Conservation (phyloP, 2,113 vertebrate species). For the Corythoichthys intestinalis region DNA sequence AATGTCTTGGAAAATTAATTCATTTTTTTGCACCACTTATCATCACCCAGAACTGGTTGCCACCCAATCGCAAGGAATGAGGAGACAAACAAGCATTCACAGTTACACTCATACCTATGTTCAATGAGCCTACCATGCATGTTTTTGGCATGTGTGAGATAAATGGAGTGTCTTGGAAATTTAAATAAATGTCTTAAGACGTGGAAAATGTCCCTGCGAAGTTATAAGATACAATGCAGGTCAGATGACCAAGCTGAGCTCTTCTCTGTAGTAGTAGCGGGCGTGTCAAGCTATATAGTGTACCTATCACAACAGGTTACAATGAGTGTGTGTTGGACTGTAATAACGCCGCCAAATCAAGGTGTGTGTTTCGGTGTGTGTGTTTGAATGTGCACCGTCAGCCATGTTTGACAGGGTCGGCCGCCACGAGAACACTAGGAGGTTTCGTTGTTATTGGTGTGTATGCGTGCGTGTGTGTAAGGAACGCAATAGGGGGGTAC, state of each 20-base stretch:
- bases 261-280: not conserved
- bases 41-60: too few relatives aligned
- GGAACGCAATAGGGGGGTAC: conserved; percentile 43
- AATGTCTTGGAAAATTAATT: too few relatives aligned
- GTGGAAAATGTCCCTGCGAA: not conserved
- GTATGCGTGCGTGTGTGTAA: conserved; percentile 48
- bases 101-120: too few relatives aligned
- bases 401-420: conserved; percentile 52
- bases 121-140: too few relatives aligned
- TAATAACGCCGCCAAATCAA: not conserved
- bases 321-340: not conserved
- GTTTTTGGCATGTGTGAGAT: too few relatives aligned
- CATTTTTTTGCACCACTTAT: too few relatives aligned
- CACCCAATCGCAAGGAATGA: too few relatives aligned
- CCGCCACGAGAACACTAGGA: conserved; percentile 41
- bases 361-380: not conserved
- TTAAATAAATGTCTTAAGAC: not conserved
- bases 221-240: not conserved
- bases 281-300: conserved; percentile 6
- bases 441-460: conserved; percentile 24
- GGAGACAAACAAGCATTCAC: too few relatives aligned
- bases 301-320: not conserved
- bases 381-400: conserved; percentile 34
- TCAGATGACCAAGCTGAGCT: not conserved
- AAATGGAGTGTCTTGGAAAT: too few relatives aligned